These are phyloP conservation scores for Andrena cerasifolii DNA, from an alignment of 1,140 invertebrate genomes.

Conservation along the genomic window DNA sequence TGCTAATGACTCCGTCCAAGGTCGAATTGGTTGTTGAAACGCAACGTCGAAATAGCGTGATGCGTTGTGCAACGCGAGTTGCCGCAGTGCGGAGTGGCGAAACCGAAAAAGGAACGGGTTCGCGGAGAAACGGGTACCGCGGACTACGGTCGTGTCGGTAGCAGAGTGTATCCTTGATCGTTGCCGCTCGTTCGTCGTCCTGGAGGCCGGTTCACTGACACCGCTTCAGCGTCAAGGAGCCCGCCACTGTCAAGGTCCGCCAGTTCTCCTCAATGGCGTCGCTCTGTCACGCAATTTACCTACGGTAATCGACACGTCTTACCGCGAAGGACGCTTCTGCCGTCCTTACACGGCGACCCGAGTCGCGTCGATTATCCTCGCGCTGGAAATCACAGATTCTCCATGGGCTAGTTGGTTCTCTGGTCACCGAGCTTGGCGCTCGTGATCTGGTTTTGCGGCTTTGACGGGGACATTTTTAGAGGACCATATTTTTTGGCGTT, in stretches of 20 bases:
- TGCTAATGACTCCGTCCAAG: too few relatives aligned
- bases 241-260: slow-evolving; percentile 74
- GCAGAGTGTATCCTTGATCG: slow-evolving; percentile 63
- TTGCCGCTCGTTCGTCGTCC: slow-evolving; percentile 56
- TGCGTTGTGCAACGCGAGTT: too few relatives aligned
- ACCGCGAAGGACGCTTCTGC: slow-evolving; percentile 59
- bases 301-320: slow-evolving; percentile 69
- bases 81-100: background rate
- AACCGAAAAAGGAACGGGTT: background rate
- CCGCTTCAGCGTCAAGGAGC: slow-evolving; percentile 58
- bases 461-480: too few relatives aligned
- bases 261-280: slow-evolving; percentile 68
- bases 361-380: too few relatives aligned
- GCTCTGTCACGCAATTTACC: slow-evolving; percentile 69
- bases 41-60: too few relatives aligned
- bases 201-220: slow-evolving; percentile 71
- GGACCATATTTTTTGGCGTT: background rate
- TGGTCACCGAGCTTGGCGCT: too few relatives aligned
- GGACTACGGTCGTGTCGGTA: slow-evolving; percentile 6
- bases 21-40: too few relatives aligned
- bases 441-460: too few relatives aligned
- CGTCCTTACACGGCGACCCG: slow-evolving; percentile 24
- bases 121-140: background rate
- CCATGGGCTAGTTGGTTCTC: too few relatives aligned
- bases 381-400: background rate